Evolutionary conservation across 2,888 invertebrate species (phyloP).

Genomic region (Drosophila borborema): DNA sequence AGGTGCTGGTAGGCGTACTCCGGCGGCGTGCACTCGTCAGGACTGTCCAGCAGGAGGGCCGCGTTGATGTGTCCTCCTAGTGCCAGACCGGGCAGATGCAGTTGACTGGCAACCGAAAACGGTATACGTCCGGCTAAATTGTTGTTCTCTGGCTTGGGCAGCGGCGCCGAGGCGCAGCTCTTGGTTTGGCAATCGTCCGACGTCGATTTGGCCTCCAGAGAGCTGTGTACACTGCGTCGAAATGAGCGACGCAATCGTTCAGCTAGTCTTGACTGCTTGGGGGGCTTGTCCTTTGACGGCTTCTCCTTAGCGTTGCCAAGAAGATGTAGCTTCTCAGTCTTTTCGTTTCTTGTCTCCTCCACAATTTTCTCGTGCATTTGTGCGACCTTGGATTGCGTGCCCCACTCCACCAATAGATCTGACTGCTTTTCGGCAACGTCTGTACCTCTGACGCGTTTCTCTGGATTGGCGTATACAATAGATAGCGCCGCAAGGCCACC

Average conservation of each 20-base stretch:
- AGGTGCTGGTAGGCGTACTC: slow-evolving; percentile 82
- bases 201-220: slow-evolving; percentile 73
- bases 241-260: slow-evolving; percentile 81
- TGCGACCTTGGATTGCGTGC: slow-evolving; percentile 39
- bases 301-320: slow-evolving; percentile 71
- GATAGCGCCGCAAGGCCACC: slow-evolving; percentile 83
- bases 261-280: slow-evolving; percentile 79
- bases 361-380: slow-evolving; percentile 82
- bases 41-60: slow-evolving; percentile 81
- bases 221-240: slow-evolving; percentile 79
- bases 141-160: slow-evolving; percentile 47
- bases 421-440: slow-evolving; percentile 24
- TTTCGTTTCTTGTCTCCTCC: slow-evolving; percentile 70
- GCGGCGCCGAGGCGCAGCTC: slow-evolving; percentile 33
- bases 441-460: slow-evolving; percentile 24
- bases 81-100: slow-evolving; percentile 62
- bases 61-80: slow-evolving; percentile 80
- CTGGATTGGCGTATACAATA: slow-evolving; percentile 60
- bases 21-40: slow-evolving; percentile 83
- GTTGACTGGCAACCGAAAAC: slow-evolving; percentile 57
- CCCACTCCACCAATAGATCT: slow-evolving; percentile 27
- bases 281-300: slow-evolving; percentile 56
- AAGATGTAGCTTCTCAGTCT: slow-evolving; percentile 71
- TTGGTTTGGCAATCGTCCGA: slow-evolving; percentile 46
- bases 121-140: slow-evolving; percentile 49